Evolutionary conservation across 2,888 invertebrate genomes (phyloP).

Genomic region (Ashinkailepas kermadecensis): DNA sequence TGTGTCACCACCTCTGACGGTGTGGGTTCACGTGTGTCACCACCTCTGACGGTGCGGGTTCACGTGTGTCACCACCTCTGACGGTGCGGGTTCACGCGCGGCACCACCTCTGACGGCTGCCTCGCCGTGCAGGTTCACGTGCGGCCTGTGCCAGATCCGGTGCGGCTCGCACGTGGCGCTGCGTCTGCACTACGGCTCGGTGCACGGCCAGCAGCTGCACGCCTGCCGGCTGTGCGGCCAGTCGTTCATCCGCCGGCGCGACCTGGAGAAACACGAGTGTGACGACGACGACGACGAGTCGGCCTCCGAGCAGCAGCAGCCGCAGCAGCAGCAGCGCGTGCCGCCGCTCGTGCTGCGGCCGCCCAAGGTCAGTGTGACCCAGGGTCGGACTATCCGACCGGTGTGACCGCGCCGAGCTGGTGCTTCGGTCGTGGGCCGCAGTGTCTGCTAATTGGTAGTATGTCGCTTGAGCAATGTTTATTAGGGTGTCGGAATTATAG

Average conservation of each 20-base stretch:
- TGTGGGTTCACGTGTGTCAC: too few relatives aligned
- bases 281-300: neutral
- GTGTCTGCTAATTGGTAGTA: too few relatives aligned
- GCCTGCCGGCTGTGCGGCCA: constrained; percentile 4
- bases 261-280: constrained; percentile 15
- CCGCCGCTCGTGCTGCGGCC: neutral
- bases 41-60: too few relatives aligned
- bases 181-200: constrained; percentile 16
- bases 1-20: too few relatives aligned
- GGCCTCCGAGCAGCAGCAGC: neutral
- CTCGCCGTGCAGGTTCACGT: constrained; percentile 1
- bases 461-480: too few relatives aligned
- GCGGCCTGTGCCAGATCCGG: constrained; percentile 1
- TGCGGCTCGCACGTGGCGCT: neutral
- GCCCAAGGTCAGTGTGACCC: neutral
- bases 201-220: constrained; percentile 11
- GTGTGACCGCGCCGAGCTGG: neutral
- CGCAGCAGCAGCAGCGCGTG: neutral
- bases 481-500: too few relatives aligned
- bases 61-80: too few relatives aligned
- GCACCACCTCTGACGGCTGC: too few relatives aligned
- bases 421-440: too few relatives aligned
- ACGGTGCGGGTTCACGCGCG: neutral
- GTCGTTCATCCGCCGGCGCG: constrained; percentile 6
- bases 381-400: neutral